Evolutionary conservation across 2,888 invertebrate genomes (phyloP), one percentile per base, ranked within the genome.

Genomic region (Cheilosia urbana): DNA sequence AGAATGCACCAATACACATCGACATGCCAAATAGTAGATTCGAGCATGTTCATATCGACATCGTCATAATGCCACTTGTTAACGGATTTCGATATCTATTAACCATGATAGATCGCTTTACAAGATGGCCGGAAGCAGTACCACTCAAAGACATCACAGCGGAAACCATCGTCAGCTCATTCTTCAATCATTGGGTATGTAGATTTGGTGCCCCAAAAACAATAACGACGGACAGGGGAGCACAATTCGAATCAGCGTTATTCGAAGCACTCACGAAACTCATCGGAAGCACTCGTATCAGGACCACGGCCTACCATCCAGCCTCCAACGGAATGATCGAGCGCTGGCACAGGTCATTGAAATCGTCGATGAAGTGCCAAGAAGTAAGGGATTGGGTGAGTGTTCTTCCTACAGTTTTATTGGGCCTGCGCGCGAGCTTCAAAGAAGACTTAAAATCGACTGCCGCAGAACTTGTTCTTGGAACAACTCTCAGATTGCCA

Each of bases 351-450:
- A 21, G 72, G 3, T 60, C 49, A 17, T 37, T 72, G 19, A 72
- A 72, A 30, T 40, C 55, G 11, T 53, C 69, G 5, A 42, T 69
- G 2, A 63, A 42, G 30, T 63, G 63, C 47, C 47, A 47, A 5
- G 40, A 63, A 58, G 19, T 45, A 55, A 30, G 34, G n/a, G 57
- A 71, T 24, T 68, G 68, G 66, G 55, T 57, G 13, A 53, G 42
- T 42, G 40, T 45, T 27, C 68, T 68, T 53, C 40, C 68, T n/a
- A 30, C 47, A 13, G 57, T 68, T 42, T 55, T 40, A 45, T 87
- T 92, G 4, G 91, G 90, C 1, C 53, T 91, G 1, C 88, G 91
- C 2, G 87, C 89, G 0, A 83, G 87, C 5, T 76, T 83, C 27
- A 90, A 90, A 73, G 89, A 89, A 34, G 89, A 90, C 75, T 49